A percentile compares a stretch with the other conserved stretches of the same genome.
Evolutionary conservation across 2,797 vertebrate species (phyloP).

Genomic region (Pangasius djambal): DNA sequence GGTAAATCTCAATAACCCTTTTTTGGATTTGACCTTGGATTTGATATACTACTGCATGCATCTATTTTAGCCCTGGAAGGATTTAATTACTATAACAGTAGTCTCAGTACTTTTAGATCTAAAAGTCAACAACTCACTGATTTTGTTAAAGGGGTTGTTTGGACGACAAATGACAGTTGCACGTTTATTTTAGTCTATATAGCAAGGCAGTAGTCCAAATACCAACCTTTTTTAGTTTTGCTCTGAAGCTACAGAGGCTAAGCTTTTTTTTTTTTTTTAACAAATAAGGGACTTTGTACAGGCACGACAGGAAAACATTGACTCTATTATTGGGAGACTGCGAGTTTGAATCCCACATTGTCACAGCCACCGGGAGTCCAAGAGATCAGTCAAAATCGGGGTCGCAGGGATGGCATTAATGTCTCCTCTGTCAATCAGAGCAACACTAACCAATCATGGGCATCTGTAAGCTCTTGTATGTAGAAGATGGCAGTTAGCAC

Average conservation of each 20-base stretch:
- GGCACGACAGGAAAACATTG: not conserved
- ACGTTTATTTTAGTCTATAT: not conserved
- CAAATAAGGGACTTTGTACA: not conserved
- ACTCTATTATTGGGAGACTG: not conserved
- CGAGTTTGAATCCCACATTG: not conserved
- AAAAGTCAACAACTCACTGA: not conserved
- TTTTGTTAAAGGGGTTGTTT: not conserved
- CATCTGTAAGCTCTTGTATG: not conserved
- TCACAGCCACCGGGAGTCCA: not conserved
- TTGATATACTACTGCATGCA: conserved; percentile 6
- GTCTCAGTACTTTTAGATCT: not conserved
- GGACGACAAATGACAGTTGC: not conserved
- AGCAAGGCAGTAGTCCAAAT: not conserved
- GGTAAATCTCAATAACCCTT: conserved; percentile 52
- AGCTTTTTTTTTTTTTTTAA: not conserved
- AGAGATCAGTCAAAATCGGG: not conserved
- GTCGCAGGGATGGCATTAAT: not conserved
- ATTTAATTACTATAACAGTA: not conserved
- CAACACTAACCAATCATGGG: not conserved
- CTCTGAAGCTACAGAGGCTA: not conserved
- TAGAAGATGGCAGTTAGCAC: not conserved
- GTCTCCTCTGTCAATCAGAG: not conserved
- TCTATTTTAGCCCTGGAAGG: conserved; percentile 1
- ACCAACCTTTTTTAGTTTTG: not conserved
- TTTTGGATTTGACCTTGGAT: conserved; percentile 27